A percentile compares a stretch with the other conserved stretches of the same genome.
These are phyloP conservation scores for Gadopsis bispinosus DNA, from an alignment of 2,797 vertebrate genomes.

Conservation along the genomic window DNA sequence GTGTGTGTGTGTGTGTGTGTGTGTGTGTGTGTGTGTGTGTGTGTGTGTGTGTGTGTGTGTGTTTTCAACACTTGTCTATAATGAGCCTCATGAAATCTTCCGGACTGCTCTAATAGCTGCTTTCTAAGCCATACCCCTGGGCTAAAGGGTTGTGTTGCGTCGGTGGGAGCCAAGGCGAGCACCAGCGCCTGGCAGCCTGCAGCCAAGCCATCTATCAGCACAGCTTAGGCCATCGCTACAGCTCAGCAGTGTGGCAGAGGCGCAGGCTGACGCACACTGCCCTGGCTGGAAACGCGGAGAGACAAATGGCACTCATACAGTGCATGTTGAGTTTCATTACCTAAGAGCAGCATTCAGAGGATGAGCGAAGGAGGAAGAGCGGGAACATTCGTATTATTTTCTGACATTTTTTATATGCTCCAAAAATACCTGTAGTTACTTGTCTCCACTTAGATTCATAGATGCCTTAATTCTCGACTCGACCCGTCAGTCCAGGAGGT, in stretches of 20 bases:
- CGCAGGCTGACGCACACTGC: constrained; percentile 28
- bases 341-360: constrained; percentile 50
- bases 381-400: constrained; percentile 36
- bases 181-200: constrained; percentile 61
- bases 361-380: constrained; percentile 19
- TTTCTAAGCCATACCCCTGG: constrained; percentile 72
- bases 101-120: constrained; percentile 77
- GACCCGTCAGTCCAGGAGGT: constrained; percentile 23
- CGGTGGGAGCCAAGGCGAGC: constrained; percentile 67
- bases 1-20: constrained; percentile 32
- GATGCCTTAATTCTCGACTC: constrained; percentile 49
- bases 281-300: constrained; percentile 42
- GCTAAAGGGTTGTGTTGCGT: constrained; percentile 62
- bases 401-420: constrained; percentile 57
- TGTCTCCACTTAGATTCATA: constrained; percentile 46
- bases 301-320: constrained; percentile 61
- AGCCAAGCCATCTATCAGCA: constrained; percentile 76
- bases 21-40: constrained; percentile 30
- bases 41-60: constrained; percentile 15
- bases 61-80: constrained; percentile 70
- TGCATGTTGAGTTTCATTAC: constrained; percentile 66
- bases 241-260: constrained; percentile 66
- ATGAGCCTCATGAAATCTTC: constrained; percentile 82
- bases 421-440: constrained; percentile 60
- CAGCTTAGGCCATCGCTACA: constrained; percentile 72